phyloP scores from a whole-genome alignment of 2,888 invertebrate genomes.

The Leptinotarsa tumamoca region DNA sequence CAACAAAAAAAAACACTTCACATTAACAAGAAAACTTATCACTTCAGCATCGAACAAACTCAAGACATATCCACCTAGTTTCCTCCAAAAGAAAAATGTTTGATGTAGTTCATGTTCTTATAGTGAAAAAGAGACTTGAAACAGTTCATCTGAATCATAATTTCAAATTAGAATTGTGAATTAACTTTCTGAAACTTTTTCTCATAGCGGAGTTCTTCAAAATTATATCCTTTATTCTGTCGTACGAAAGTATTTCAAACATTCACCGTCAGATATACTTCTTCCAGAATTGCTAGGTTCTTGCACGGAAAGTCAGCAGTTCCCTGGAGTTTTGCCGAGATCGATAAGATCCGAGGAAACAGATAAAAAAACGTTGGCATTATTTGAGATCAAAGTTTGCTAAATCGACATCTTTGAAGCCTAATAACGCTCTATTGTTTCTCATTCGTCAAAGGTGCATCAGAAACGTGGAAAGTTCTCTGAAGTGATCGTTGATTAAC shows the following conservation, averaged over 20 bases:
- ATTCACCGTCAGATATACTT: neutral
- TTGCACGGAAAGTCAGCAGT: constrained; percentile 10
- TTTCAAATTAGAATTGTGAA: constrained; percentile 8
- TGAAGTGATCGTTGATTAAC: constrained; percentile 27
- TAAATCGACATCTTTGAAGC: constrained; percentile 41
- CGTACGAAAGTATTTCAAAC: constrained; percentile 1
- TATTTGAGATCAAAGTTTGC: constrained; percentile 44
- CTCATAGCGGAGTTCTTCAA: neutral
- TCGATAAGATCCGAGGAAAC: constrained; percentile 20
- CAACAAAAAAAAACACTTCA: too few species aligned
- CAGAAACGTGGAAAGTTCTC: constrained; percentile 30
- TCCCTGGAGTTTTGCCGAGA: constrained; percentile 9
- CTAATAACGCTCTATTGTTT: constrained; percentile 44
- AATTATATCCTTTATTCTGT: constrained; percentile 13
- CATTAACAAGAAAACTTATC: too few species aligned
- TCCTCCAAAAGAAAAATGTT: too few species aligned
- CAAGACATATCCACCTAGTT: too few species aligned
- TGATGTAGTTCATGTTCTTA: neutral
- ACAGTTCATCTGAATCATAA: constrained; percentile 3
- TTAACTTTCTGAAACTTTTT: constrained; percentile 5
- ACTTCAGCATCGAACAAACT: too few species aligned
- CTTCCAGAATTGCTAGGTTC: neutral
- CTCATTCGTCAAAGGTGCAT: constrained; percentile 34
- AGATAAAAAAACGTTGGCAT: constrained; percentile 35
- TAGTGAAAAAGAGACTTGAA: neutral